Conservation (phyloP, 2,888 invertebrate species). For the Trichopria drosophilae region DNA sequence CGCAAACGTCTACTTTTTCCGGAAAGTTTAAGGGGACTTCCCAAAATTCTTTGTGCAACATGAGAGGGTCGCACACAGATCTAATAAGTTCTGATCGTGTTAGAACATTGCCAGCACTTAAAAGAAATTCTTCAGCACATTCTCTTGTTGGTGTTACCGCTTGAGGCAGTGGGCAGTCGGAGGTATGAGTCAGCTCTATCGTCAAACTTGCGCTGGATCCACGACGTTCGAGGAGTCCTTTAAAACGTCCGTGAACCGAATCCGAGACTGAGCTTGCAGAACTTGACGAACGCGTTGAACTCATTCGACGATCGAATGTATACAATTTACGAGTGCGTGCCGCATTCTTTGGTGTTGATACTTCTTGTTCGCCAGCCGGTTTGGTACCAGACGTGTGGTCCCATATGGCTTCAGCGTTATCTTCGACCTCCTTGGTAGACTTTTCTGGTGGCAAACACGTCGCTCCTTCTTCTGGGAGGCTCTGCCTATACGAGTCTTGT, state of each 20-base stretch:
- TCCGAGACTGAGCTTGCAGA: too few species aligned
- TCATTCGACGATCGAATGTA: too few species aligned
- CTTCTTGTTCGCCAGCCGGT: too few species aligned
- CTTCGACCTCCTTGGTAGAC: slow-evolving; percentile 43
- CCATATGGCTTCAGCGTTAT: slow-evolving; percentile 52
- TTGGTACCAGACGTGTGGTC: slow-evolving; percentile 45
- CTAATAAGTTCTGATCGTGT: slow-evolving; percentile 61
- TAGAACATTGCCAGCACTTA: slow-evolving; percentile 63
- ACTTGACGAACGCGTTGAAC: too few species aligned
- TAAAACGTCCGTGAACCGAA: slow-evolving; percentile 62
- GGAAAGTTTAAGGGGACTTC: slow-evolving; percentile 91
- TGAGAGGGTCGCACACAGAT: slow-evolving; percentile 59
- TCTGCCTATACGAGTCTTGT: slow-evolving; percentile 55
- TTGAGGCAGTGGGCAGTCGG: slow-evolving; percentile 54
- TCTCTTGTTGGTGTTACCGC: slow-evolving; percentile 64
- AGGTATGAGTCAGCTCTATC: slow-evolving; percentile 66
- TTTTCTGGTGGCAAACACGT: slow-evolving; percentile 44
- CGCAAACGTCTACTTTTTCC: slow-evolving; percentile 85
- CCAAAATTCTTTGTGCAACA: slow-evolving; percentile 88
- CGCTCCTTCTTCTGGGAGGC: slow-evolving; percentile 55
- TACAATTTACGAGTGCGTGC: too few species aligned
- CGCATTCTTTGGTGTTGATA: too few species aligned
- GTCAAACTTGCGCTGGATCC: slow-evolving; percentile 91
- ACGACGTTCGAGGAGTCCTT: slow-evolving; percentile 78
- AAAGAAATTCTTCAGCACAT: slow-evolving; percentile 63